Evolutionary conservation across 2,113 vertebrate species (phyloP).

Genomic region (Xyliphius kryptos): DNA sequence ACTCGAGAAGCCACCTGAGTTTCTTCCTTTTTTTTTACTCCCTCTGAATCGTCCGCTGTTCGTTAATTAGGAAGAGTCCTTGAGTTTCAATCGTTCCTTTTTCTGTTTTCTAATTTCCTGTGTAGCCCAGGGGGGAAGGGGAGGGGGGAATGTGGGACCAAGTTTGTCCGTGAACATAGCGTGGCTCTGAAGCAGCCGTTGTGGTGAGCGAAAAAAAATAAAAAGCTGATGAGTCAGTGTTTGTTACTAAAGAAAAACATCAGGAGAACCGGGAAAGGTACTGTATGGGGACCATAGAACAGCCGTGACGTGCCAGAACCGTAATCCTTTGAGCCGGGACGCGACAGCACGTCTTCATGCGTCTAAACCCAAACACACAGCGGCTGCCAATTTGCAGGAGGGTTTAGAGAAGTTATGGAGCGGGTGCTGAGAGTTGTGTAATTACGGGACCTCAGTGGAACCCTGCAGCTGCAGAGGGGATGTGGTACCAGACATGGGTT

Average conservation of each 20-base stretch:
- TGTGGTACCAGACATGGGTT: conserved; percentile 32
- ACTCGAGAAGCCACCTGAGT: no score
- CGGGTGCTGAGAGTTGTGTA: conserved; percentile 5
- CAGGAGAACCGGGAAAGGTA: not conserved
- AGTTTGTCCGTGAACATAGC: no score
- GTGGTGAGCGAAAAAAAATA: conserved; percentile 4
- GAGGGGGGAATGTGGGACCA: no score
- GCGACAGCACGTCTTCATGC: conserved; percentile 11
- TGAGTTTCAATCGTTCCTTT: no score
- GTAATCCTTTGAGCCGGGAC: no score
- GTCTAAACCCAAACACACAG: conserved; percentile 8
- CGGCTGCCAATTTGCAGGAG: conserved; percentile 24
- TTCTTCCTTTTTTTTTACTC: no score
- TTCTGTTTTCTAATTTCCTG: conserved; percentile 3
- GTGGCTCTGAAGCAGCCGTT: conserved; percentile 6
- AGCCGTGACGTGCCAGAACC: no score
- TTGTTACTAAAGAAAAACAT: not conserved
- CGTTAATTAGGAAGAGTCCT: no score
- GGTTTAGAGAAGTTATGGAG: conserved; percentile 36
- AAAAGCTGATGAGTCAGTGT: not conserved
- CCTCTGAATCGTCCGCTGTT: no score
- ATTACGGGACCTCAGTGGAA: not conserved
- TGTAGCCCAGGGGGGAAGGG: not conserved
- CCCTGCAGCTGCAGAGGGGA: conserved; percentile 32
- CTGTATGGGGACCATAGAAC: no score